Percentiles rank a stretch among this genome's conserved stretches.
Evolutionary conservation across 2,888 invertebrate genomes (phyloP).

Genomic region (Imbricaverruca yamaguchii): DNA sequence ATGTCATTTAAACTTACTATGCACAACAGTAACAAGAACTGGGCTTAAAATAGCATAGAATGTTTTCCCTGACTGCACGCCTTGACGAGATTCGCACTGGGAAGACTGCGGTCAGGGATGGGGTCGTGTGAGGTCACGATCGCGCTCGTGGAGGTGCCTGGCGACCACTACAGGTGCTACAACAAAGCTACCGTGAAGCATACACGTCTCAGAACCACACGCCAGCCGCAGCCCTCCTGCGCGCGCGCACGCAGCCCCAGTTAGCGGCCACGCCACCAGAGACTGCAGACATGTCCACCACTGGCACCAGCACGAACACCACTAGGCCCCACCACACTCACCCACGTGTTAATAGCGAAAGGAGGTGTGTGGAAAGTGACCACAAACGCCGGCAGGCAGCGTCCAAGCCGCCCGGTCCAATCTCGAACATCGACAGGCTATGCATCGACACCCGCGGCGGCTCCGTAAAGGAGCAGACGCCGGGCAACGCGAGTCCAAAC

Average conservation of each 20-base stretch:
- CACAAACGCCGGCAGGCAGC: no score
- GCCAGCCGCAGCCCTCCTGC: background rate
- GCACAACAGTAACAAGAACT: background rate
- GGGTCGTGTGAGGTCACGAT: no score
- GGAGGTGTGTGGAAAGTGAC: background rate
- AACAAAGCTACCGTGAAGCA: conserved; percentile 21
- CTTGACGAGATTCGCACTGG: background rate
- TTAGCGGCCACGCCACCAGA: background rate
- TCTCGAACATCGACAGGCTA: no score
- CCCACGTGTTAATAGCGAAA: conserved; percentile 5
- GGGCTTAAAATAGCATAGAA: background rate
- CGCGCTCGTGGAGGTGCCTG: background rate
- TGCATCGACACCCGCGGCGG: no score
- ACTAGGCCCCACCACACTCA: background rate
- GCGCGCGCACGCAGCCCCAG: background rate
- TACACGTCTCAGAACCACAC: background rate
- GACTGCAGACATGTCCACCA: background rate
- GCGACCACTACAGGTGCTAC: background rate
- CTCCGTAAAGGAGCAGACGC: no score
- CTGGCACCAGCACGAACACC: background rate
- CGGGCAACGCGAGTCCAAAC: no score
- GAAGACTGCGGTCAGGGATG: background rate
- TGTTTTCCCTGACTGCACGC: background rate
- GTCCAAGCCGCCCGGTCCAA: no score
- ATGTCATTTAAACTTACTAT: no score